phyloP scores from a whole-genome alignment of 2,888 invertebrate genomes.

The Pyrrhia umbra region DNA sequence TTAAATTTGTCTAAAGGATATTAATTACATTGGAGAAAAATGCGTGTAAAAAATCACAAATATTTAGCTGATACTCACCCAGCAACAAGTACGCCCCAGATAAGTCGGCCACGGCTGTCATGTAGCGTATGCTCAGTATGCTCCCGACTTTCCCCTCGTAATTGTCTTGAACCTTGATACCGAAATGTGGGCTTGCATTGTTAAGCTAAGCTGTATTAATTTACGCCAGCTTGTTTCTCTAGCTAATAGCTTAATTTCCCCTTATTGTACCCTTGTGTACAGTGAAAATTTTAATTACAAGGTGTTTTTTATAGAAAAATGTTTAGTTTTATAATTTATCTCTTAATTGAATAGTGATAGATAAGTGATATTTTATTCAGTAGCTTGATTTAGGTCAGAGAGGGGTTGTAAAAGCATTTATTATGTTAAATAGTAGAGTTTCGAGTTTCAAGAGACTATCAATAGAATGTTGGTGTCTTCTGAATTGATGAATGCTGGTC shows the following conservation, averaged over 20 bases:
- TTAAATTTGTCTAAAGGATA: no score
- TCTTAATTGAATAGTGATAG: constrained; percentile 39
- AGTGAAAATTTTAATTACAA: constrained; percentile 54
- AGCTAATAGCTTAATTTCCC: constrained; percentile 64
- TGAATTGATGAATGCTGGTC: no score
- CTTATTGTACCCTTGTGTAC: constrained; percentile 43
- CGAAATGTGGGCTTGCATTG: constrained; percentile 63
- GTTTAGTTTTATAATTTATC: constrained; percentile 43
- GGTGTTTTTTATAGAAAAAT: constrained; percentile 33
- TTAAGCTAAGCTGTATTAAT: constrained; percentile 65
- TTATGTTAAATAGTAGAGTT: not conserved
- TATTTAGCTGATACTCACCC: constrained; percentile 15
- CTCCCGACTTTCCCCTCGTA: constrained; percentile 56
- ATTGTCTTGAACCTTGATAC: constrained; percentile 58
- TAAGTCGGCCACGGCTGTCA: constrained; percentile 28
- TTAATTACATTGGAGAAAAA: no score
- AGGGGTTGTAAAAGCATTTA: not conserved
- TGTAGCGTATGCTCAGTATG: constrained; percentile 50
- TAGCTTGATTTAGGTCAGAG: constrained; percentile 20
- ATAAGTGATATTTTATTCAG: constrained; percentile 16
- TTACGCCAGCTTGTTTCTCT: constrained; percentile 57
- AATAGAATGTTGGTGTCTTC: no score
- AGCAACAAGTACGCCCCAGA: constrained; percentile 43
- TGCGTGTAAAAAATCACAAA: constrained; percentile 9
- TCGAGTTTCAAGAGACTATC: no score